phyloP scores from a whole-genome alignment of 2,888 invertebrate species.

The Xestia c-nigrum region DNA sequence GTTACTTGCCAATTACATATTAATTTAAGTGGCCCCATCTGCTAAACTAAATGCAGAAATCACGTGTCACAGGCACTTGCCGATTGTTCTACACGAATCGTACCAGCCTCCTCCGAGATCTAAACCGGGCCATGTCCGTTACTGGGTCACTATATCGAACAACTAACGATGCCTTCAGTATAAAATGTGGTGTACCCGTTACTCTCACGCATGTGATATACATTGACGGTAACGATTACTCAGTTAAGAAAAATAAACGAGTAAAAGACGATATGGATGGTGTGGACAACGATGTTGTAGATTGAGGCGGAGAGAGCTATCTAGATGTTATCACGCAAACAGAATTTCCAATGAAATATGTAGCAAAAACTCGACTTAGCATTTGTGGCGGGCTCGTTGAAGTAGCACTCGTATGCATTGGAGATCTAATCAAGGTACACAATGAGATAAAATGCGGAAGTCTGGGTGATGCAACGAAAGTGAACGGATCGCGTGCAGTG shows the following conservation, averaged over 20 bases:
- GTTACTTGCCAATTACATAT: conserved; percentile 28
- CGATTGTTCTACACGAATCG: conserved; percentile 66
- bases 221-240: conserved; percentile 64
- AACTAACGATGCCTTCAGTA: conserved; percentile 52
- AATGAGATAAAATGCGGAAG: conserved; percentile 75
- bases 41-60: conserved; percentile 45
- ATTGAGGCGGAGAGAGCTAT: conserved; percentile 77
- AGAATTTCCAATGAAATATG: conserved; percentile 85
- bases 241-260: conserved; percentile 47
- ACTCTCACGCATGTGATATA: conserved; percentile 60
- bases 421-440: conserved; percentile 73
- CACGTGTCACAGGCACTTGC: conserved; percentile 59
- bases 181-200: conserved; percentile 42
- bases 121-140: conserved; percentile 76
- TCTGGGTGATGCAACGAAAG: conserved; percentile 79
- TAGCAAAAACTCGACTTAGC: conserved; percentile 72
- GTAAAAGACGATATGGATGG: conserved; percentile 68
- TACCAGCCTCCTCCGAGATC: conserved; percentile 60
- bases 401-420: conserved; percentile 44
- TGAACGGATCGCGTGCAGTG: conserved; percentile 75
- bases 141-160: conserved; percentile 75
- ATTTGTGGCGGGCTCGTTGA: conserved; percentile 61
- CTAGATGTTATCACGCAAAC: conserved; percentile 77
- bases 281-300: conserved; percentile 59
- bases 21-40: conserved; percentile 36